These are phyloP conservation scores for Acestrorhynchus altus DNA, from an alignment of 2,797 vertebrate species.

Conservation along the genomic window DNA sequence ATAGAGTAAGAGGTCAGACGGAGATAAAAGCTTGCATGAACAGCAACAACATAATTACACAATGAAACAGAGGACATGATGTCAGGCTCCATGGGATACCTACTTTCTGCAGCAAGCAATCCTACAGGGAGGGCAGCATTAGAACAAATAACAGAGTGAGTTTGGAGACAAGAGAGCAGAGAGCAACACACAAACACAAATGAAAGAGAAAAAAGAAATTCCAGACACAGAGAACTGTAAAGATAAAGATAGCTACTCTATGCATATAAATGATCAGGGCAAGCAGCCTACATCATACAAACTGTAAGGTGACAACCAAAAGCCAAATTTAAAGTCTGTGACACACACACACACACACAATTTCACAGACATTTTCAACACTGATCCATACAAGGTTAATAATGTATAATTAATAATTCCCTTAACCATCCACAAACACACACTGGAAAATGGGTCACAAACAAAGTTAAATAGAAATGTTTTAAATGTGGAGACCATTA, in stretches of 20 bases:
- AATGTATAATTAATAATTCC: too few species aligned
- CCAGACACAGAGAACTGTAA: neutral
- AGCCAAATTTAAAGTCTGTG: too few species aligned
- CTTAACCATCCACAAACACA: too few species aligned
- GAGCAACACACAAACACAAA: constrained; percentile 1
- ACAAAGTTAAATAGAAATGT: too few species aligned
- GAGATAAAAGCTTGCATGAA: neutral
- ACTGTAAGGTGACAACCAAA: too few species aligned
- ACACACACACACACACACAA: neutral
- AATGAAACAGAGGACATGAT: constrained; percentile 4
- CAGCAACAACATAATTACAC: neutral
- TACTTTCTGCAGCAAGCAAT: constrained; percentile 99
- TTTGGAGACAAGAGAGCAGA: constrained; percentile 12
- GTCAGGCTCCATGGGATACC: constrained; percentile 78
- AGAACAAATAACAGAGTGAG: constrained; percentile 82
- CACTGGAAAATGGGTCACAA: too few species aligned
- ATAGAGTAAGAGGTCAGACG: neutral
- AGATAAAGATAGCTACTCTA: neutral
- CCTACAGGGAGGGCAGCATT: constrained; percentile 91
- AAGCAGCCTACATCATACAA: neutral
- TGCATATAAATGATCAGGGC: neutral
- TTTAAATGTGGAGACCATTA: too few species aligned
- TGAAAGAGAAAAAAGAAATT: neutral
- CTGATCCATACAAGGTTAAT: too few species aligned
- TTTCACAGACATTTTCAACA: too few species aligned